Evolutionary conservation across 1,140 invertebrate genomes (phyloP), one percentile per base, ranked within the genome.

Genomic region (Temnothorax nylanderi): DNA sequence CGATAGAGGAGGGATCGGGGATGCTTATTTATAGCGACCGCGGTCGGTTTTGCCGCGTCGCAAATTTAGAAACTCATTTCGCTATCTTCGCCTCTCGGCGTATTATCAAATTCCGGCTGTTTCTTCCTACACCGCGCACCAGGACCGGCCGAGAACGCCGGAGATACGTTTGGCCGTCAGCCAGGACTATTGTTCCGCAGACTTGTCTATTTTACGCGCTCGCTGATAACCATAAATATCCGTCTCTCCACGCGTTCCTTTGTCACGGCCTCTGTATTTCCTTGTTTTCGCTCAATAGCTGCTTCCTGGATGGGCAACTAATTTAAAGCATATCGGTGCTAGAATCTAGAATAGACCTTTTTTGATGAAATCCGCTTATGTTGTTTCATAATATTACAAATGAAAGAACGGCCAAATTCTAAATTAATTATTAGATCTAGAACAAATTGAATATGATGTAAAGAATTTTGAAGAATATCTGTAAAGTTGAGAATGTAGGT

Each of bases 21-120:
- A 78, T 84, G 49, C 65, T 90, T 90, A 91, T 90, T 90, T 90
- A 91, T 91, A 90, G 87, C 37, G 13, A 0, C 32, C 71, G 72
- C 37, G 76, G 37, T 75, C 47, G 78, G 86, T 86, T 72, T 58
- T 85, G 88, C 84, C 65, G n/a, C 67, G 51, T 47, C 26, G 60
- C 90, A 84, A 86, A 90, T 91, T 91, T 90, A 91, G 89, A 88
- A 76, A 88, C 85, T 90, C 90, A 84, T 90, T 90, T 90, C 84
- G 77, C 89, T 90, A 91, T 90, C 86, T 86, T 90, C 86, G 67
- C 75, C 49, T n/a, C 26, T 34, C 64, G 18, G 11, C 51, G 51
- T 18, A 77, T 87, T 87, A 82, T 87, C 85, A 85, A 87, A 87
- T 85, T 85, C 78, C 69, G 67, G 7, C 76, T 54, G 41, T 80